These are phyloP conservation scores for Epizoanthus fatuus DNA, from an alignment of 92 coral and sea anemone genomes.

Conservation along the genomic window DNA sequence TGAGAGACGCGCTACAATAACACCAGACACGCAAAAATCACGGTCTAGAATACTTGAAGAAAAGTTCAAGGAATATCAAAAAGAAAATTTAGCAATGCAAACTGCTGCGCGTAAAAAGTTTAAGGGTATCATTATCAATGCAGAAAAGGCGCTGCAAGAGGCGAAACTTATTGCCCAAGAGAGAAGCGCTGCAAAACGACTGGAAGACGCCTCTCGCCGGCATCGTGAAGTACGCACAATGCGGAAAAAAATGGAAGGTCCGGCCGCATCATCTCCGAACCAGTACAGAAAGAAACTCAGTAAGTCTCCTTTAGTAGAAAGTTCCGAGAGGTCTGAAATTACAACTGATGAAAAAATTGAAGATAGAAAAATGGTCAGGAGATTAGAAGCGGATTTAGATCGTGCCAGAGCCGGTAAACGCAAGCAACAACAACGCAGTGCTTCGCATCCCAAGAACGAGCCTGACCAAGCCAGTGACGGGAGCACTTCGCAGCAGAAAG, in stretches of 20 bases:
- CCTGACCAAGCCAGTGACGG: neutral
- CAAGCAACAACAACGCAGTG: neutral
- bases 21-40: neutral
- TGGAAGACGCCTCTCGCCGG: conserved; percentile 25
- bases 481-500: neutral
- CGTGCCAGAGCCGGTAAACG: neutral
- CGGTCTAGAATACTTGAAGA: conserved; percentile 16
- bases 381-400: conserved; percentile 1
- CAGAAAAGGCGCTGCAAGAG: conserved; percentile 56
- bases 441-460: neutral
- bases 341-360: neutral
- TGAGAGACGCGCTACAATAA: no score
- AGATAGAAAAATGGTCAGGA: neutral
- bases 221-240: neutral
- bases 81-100: conserved; percentile 60
- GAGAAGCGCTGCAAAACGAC: conserved; percentile 36
- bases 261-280: neutral
- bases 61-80: conserved; percentile 16
- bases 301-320: no score
- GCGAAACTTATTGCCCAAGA: conserved; percentile 50
- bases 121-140: conserved; percentile 50
- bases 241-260: neutral
- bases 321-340: neutral
- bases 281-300: no score
- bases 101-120: conserved; percentile 61